phyloP scores from a whole-genome alignment of 2,888 invertebrate species.

The Gymnosoma rotundatum region DNA sequence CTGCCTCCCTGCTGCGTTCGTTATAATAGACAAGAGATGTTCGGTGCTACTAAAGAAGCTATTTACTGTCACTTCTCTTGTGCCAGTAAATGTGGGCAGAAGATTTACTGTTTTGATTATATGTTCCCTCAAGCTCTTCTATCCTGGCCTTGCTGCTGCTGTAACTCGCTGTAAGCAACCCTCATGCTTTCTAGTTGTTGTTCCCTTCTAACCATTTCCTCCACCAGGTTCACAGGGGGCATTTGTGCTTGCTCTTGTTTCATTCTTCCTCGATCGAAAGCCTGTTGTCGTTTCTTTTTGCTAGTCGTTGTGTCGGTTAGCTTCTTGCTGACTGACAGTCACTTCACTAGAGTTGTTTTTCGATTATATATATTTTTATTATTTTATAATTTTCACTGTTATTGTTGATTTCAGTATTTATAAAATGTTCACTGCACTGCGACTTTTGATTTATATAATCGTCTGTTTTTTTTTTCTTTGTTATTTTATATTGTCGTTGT shows the following conservation, averaged over 20 bases:
- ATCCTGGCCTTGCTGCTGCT: background rate
- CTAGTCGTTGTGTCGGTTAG: no score
- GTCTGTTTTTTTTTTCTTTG: no score
- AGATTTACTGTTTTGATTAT: background rate
- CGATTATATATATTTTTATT: no score
- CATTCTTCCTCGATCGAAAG: background rate
- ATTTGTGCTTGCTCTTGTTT: background rate
- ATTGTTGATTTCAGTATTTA: no score
- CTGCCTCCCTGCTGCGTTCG: background rate
- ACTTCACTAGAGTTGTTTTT: no score
- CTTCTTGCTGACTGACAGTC: no score
- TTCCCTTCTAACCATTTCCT: conserved; percentile 22
- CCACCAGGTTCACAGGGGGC: background rate
- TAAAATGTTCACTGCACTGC: no score
- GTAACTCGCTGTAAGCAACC: conserved; percentile 13
- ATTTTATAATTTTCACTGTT: no score
- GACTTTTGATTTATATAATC: no score
- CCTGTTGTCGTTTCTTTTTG: background rate
- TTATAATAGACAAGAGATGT: background rate
- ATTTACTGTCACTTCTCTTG: background rate
- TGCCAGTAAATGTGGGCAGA: background rate
- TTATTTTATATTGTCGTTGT: no score
- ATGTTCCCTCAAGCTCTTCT: background rate
- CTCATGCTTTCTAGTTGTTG: background rate
- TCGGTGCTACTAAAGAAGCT: background rate